Percentiles rank a stretch among this genome's conserved stretches.
These are phyloP conservation scores for Germaria angustata DNA, from an alignment of 2,888 invertebrate species.

Conservation along the genomic window DNA sequence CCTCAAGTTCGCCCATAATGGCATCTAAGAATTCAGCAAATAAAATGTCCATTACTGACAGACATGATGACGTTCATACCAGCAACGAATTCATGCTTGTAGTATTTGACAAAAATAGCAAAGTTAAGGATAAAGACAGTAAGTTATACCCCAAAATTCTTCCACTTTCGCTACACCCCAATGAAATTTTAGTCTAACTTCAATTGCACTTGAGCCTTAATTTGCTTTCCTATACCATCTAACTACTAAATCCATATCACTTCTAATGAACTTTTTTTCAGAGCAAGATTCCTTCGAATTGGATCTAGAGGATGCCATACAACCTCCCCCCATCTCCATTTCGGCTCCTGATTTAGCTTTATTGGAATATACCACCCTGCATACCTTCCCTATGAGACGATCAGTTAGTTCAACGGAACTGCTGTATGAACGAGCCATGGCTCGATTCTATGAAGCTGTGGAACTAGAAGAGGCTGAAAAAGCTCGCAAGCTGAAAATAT, in stretches of 20 bases:
- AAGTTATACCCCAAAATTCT: slow-evolving; percentile 63
- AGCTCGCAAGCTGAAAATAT: slow-evolving; percentile 74
- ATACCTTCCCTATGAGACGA: slow-evolving; percentile 82
- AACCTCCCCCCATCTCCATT: slow-evolving; percentile 89
- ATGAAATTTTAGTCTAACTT: slow-evolving; percentile 50
- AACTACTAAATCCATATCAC: slow-evolving; percentile 41
- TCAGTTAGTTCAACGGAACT: slow-evolving; percentile 91
- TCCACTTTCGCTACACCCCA: slow-evolving; percentile 41
- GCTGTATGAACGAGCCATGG: slow-evolving; percentile 90
- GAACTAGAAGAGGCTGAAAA: slow-evolving; percentile 86
- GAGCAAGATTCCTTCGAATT: slow-evolving; percentile 83
- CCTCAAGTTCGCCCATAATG: slow-evolving; percentile 50
- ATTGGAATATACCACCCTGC: slow-evolving; percentile 81
- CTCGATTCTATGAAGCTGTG: slow-evolving; percentile 88
- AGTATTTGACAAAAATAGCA: slow-evolving; percentile 82
- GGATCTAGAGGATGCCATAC: slow-evolving; percentile 84
- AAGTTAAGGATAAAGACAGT: slow-evolving; percentile 81
- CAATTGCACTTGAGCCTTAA: not conserved
- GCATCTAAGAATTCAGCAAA: slow-evolving; percentile 52
- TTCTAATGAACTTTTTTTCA: slow-evolving; percentile 68
- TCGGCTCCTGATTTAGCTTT: slow-evolving; percentile 89
- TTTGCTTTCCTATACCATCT: not conserved
- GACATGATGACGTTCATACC: slow-evolving; percentile 81
- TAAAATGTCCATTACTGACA: slow-evolving; percentile 69
- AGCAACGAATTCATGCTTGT: slow-evolving; percentile 92